These are phyloP conservation scores for Busseola fusca DNA, from an alignment of 2,888 invertebrate genomes.

Conservation along the genomic window DNA sequence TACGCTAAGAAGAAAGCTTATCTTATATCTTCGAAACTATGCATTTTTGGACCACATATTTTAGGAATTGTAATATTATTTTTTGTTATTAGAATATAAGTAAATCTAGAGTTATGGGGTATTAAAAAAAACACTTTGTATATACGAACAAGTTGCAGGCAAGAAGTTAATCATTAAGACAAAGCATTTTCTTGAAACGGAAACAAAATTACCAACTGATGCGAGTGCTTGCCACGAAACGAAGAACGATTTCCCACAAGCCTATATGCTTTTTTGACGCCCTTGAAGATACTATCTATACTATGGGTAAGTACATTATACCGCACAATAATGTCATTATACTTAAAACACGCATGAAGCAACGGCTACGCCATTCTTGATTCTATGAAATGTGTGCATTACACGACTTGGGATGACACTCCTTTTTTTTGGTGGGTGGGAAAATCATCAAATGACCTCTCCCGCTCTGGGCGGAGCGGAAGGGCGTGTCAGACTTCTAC, in stretches of 20 bases:
- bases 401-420: slow-evolving; percentile 21
- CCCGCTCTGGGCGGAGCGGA: too few relatives aligned
- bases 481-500: too few relatives aligned
- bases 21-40: too few relatives aligned
- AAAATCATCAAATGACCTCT: too few relatives aligned
- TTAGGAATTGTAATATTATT: too few relatives aligned
- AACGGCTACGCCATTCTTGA: slow-evolving; percentile 24
- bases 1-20: too few relatives aligned
- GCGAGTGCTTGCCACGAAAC: slow-evolving; percentile 3
- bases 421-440: too few relatives aligned
- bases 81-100: too few relatives aligned
- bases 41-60: too few relatives aligned
- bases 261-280: neutral
- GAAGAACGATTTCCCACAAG: neutral
- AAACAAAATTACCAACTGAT: neutral
- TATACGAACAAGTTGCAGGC: neutral
- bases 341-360: slow-evolving; percentile 7
- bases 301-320: neutral
- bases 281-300: neutral
- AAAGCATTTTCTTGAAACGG: neutral
- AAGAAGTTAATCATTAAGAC: neutral
- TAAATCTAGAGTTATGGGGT: too few relatives aligned
- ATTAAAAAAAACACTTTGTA: too few relatives aligned
- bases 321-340: slow-evolving; percentile 11
- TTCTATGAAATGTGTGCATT: slow-evolving; percentile 42